Evolutionary conservation across 2,888 invertebrate genomes (phyloP), one percentile per base, ranked within the genome.

Genomic region (Chironomus riparius): DNA sequence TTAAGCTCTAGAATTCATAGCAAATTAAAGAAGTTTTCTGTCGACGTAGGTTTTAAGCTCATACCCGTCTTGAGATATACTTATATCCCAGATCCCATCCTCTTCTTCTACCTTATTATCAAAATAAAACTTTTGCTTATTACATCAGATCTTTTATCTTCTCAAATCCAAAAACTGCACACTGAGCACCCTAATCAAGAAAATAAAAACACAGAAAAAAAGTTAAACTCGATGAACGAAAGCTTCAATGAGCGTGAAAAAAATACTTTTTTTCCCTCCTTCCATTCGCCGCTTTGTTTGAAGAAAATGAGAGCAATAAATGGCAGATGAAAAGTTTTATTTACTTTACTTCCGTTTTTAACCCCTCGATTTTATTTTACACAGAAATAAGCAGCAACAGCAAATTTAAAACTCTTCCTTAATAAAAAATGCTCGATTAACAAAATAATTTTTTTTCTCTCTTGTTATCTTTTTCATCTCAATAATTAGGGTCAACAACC

Each of bases 401-500:
- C 38, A 38, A 38, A 38, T 38, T n/a, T 38, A 38, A 38, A 38
- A 38, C 10, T 38, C 38, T 38, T 38, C 38, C 38, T 10, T 38
- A 38, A 38, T 38, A 7, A 38, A n/a, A 38, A 38, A 38, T 38
- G 38, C 38, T 38, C 38, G 38, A 38, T 38, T 50, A 56, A 56
- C 15, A 15, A 56, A 50, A n/a, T n/a, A 50, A 48, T 4, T 50
- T n/a, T 50, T 50, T 15, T 50, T 50, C n/a, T n/a, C n/a, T n/a
- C 12, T 38, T 68, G 22, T 24, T 24, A 24, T 68, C 18, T 24
- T 13, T n/a, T 15, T 6, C n/a, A 22, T 68, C 15, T 10, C 56
- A 65, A 28, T 56, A 62, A 65, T 82, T 85, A 95, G 95, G 95
- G 95, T 21, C 94, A 95, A 83, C 92, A 92, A 79, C 94, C 94